These are phyloP conservation scores for Cephus cinctus DNA, from an alignment of 1,140 invertebrate genomes.

Conservation along the genomic window DNA sequence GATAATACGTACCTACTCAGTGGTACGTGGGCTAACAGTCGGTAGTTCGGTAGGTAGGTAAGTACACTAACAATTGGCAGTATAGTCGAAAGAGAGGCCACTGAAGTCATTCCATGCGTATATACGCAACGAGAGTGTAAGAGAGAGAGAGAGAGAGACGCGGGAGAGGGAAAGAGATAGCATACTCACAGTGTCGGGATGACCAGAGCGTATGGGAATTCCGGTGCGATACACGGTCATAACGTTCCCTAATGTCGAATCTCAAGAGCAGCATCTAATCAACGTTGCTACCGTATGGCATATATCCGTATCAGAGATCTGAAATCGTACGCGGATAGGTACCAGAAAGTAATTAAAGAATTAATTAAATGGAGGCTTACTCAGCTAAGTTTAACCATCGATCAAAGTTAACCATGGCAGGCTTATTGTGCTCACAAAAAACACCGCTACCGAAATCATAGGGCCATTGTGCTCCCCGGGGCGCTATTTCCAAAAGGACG, in stretches of 20 bases:
- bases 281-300: conserved; percentile 10
- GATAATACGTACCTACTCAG: no score
- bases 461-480: conserved; percentile 29
- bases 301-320: conserved; percentile 19
- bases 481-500: conserved; percentile 17
- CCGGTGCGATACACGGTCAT: not conserved
- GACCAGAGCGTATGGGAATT: not conserved
- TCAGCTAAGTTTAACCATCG: conserved; percentile 43
- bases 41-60: not conserved
- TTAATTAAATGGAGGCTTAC: conserved; percentile 46
- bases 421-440: conserved; percentile 33
- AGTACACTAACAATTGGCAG: not conserved
- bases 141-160: conserved; percentile 1
- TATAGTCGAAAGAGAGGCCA: not conserved
- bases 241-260: not conserved
- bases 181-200: not conserved
- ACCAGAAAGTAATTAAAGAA: conserved; percentile 42
- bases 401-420: conserved; percentile 37
- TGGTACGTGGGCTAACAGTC: not conserved
- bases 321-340: conserved; percentile 20
- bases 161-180: not conserved
- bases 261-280: conserved; percentile 3
- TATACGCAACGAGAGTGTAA: not conserved
- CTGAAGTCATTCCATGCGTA: not conserved
- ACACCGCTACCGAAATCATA: conserved; percentile 44